Evolutionary conservation across 2,888 invertebrate species (phyloP).

Genomic region (Troides aeacus): DNA sequence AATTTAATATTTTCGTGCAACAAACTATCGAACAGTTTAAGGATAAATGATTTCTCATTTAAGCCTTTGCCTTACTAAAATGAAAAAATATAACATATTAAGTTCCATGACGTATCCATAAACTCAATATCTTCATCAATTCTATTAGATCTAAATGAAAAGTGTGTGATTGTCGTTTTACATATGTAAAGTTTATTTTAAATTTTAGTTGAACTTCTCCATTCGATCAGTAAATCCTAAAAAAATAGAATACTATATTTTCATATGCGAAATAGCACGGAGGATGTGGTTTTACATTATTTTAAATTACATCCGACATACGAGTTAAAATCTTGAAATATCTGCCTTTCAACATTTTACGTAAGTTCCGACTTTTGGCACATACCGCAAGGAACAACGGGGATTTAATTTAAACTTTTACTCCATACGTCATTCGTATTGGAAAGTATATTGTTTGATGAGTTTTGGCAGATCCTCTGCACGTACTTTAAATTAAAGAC

Average conservation of each 20-base stretch:
- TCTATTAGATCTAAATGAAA: background rate
- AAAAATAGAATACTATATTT: background rate
- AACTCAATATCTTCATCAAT: background rate
- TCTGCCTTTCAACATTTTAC: conserved; percentile 16
- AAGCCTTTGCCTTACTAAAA: background rate
- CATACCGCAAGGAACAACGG: conserved; percentile 18
- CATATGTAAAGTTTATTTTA: no score
- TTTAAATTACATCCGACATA: conserved; percentile 14
- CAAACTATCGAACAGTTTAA: conserved; percentile 9
- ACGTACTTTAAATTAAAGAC: conserved; percentile 30
- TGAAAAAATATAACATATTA: background rate
- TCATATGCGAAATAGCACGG: conserved; percentile 1
- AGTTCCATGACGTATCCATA: background rate
- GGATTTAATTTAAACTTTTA: conserved; percentile 33
- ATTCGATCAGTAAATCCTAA: no score
- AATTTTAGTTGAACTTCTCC: no score
- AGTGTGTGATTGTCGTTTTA: no score
- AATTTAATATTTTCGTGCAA: conserved; percentile 11
- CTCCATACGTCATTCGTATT: conserved; percentile 30
- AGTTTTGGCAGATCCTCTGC: conserved; percentile 31
- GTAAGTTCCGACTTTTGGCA: conserved; percentile 28
- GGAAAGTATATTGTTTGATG: conserved; percentile 34
- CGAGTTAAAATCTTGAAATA: conserved; percentile 21
- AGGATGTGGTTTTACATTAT: background rate
- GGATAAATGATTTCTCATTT: background rate